A percentile compares a stretch with the other conserved stretches of the same genome.
Evolutionary conservation across 1,140 invertebrate species (phyloP).

Genomic region (Laupala kohalensis): DNA sequence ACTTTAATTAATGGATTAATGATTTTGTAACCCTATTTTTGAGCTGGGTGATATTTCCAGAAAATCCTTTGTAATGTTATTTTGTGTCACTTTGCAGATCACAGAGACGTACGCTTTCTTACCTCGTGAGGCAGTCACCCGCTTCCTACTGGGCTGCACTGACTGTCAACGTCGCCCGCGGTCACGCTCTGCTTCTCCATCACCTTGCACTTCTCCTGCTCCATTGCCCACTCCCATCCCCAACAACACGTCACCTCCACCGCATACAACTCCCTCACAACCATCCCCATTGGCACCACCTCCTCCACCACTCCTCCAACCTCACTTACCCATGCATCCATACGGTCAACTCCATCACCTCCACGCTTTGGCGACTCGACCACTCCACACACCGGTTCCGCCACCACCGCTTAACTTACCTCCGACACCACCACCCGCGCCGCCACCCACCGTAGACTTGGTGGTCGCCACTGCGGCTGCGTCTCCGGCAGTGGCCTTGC

Average conservation of each 20-base stretch:
- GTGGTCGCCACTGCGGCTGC: constrained; percentile 25
- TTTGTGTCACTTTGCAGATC: constrained; percentile 49
- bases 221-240: constrained; percentile 11
- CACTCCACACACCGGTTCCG: background rate
- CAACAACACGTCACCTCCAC: constrained; percentile 10
- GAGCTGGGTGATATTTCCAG: too few species aligned
- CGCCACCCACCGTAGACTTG: constrained; percentile 15
- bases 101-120: constrained; percentile 91
- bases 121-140: constrained; percentile 86
- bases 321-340: constrained; percentile 31
- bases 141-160: constrained; percentile 84
- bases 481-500: constrained; percentile 11
- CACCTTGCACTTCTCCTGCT: constrained; percentile 29
- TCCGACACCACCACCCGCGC: constrained; percentile 1
- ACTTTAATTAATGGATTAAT: too few species aligned
- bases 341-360: constrained; percentile 39
- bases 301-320: background rate
- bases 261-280: constrained; percentile 10
- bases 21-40: too few species aligned
- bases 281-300: constrained; percentile 1
- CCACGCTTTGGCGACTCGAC: constrained; percentile 24
- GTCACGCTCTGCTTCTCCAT: constrained; percentile 56
- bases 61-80: too few species aligned
- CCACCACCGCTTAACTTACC: constrained; percentile 5
- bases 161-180: constrained; percentile 81